Conservation (phyloP, 2,888 invertebrate species). For the Gasteruption jaculator region DNA sequence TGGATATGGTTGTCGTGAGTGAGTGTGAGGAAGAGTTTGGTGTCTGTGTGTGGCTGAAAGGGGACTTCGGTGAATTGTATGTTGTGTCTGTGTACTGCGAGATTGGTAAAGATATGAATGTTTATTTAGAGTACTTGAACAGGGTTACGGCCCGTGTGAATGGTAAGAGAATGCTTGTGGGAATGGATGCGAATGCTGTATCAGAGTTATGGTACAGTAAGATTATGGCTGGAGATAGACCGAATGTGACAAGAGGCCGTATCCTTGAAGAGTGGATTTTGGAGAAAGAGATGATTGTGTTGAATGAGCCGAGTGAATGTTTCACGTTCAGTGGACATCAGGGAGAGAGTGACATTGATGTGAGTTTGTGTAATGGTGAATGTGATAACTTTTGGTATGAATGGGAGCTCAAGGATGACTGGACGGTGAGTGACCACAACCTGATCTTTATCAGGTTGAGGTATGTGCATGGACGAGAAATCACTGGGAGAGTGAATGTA, state of each 20-base stretch:
- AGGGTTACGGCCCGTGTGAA: no score
- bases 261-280: constrained; percentile 8
- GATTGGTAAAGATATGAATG: no score
- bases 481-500: not conserved
- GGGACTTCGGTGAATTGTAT: constrained; percentile 11
- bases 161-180: no score
- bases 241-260: not conserved
- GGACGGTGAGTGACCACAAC: not conserved
- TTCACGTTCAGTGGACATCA: constrained; percentile 19
- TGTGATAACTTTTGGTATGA: no score
- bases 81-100: constrained; percentile 18
- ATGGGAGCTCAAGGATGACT: not conserved
- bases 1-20: constrained; percentile 1
- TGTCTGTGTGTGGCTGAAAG: constrained; percentile 16
- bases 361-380: constrained; percentile 6
- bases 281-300: constrained; percentile 6
- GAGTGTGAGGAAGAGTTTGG: constrained; percentile 7
- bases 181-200: constrained; percentile 24
- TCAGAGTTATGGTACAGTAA: constrained; percentile 21
- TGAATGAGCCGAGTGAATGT: constrained; percentile 12
- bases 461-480: not conserved
- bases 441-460: not conserved
- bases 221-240: not conserved
- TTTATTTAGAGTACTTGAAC: no score
- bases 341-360: constrained; percentile 19